Evolutionary conservation across 2,888 invertebrate genomes (phyloP).

Genomic region (Caenorhabditis parvicauda): DNA sequence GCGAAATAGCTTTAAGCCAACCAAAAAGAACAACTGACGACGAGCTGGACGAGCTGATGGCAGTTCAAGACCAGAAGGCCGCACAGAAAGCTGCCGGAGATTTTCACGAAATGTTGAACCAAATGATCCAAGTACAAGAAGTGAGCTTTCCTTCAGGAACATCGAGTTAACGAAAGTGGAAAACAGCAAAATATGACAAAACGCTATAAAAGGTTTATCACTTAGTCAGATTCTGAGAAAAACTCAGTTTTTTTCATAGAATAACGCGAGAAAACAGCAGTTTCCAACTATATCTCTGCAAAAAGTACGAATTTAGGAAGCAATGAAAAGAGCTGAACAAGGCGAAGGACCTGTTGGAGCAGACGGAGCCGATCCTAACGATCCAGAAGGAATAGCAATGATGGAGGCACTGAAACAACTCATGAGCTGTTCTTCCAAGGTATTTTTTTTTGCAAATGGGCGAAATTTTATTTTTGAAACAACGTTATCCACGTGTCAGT

Average conservation of each 20-base stretch:
- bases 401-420: conserved; percentile 43
- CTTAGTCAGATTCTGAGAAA: conserved; percentile 1
- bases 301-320: conserved; percentile 4
- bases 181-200: no score
- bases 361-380: conserved; percentile 16
- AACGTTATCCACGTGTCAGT: neutral
- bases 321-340: conserved; percentile 13
- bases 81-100: conserved; percentile 45
- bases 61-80: conserved; percentile 33
- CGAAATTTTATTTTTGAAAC: neutral
- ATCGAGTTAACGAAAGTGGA: neutral
- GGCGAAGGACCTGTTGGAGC: conserved; percentile 3
- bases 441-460: conserved; percentile 4
- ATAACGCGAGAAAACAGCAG: neutral
- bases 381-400: conserved; percentile 38
- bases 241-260: neutral
- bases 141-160: conserved; percentile 17
- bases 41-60: conserved; percentile 45
- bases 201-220: no score
- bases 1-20: conserved; percentile 4
- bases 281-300: neutral
- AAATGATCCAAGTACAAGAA: conserved; percentile 46
- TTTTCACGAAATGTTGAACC: conserved; percentile 42
- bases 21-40: conserved; percentile 32
- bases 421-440: conserved; percentile 28